Conservation (phyloP, 53 echinoderm and acorn worm genomes). For the Hippasteria phrygiana region DNA sequence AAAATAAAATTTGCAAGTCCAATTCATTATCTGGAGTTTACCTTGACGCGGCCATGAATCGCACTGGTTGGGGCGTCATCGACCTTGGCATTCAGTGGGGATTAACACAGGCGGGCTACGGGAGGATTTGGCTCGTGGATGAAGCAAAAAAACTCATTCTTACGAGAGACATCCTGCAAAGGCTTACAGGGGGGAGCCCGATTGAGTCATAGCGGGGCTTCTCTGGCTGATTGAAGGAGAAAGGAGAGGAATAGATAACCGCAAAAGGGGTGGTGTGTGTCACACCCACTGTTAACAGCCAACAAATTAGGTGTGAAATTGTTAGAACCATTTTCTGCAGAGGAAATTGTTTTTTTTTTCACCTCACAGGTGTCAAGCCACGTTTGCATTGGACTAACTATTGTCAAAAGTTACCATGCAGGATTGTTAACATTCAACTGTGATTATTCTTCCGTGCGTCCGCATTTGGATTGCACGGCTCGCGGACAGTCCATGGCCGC, state of each 20-base stretch:
- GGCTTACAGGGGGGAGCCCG: background rate
- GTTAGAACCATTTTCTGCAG: too few species aligned
- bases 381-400: too few species aligned
- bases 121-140: background rate
- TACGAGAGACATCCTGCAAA: slow-evolving; percentile 18
- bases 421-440: too few species aligned
- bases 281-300: background rate
- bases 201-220: slow-evolving; percentile 27
- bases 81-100: slow-evolving; percentile 57
- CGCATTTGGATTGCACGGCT: too few species aligned
- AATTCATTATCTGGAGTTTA: slow-evolving; percentile 34
- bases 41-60: background rate
- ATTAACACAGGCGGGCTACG: background rate
- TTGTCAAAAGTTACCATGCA: too few species aligned
- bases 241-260: background rate
- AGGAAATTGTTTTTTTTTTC: too few species aligned
- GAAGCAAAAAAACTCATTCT: background rate
- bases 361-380: too few species aligned
- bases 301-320: background rate
- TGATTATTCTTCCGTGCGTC: too few species aligned
- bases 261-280: background rate
- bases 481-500: too few species aligned
- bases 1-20: slow-evolving; percentile 8
- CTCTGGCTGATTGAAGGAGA: background rate
- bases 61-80: background rate